A percentile compares a stretch with the other conserved stretches of the same genome.
These are phyloP conservation scores for Phoeniculus purpureus DNA, from an alignment of 2,797 vertebrate genomes.

Conservation along the genomic window DNA sequence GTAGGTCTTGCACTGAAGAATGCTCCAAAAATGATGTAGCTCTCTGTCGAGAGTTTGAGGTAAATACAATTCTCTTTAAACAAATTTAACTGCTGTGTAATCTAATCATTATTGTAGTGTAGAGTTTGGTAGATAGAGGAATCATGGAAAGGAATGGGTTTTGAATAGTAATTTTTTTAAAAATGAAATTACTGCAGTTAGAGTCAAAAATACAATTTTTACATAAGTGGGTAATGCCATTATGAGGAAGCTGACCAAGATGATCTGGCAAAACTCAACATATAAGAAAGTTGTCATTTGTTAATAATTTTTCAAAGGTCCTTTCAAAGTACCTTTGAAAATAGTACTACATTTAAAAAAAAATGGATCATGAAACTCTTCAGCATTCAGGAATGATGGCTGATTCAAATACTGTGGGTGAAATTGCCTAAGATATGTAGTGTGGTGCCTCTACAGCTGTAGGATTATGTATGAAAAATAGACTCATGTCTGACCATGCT, in stretches of 20 bases:
- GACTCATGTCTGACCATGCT: neutral
- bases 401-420: neutral
- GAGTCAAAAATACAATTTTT: neutral
- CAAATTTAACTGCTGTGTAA: neutral
- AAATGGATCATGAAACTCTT: neutral
- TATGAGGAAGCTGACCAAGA: neutral
- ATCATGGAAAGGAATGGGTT: neutral
- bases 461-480: neutral
- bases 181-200: neutral
- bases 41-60: constrained; percentile 72
- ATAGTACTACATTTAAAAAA: neutral
- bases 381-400: neutral
- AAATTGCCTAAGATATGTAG: neutral
- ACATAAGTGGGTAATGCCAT: neutral
- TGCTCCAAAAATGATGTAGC: constrained; percentile 72
- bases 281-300: neutral
- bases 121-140: neutral
- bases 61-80: constrained; percentile 33
- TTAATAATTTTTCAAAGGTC: neutral
- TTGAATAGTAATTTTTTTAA: neutral
- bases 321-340: neutral
- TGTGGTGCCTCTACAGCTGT: neutral
- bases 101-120: neutral
- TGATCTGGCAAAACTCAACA: neutral
- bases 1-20: constrained; percentile 53